Base-by-base conservation (phyloP, 2,797 vertebrate species). In the Knipowitschia caucasica region DNA sequence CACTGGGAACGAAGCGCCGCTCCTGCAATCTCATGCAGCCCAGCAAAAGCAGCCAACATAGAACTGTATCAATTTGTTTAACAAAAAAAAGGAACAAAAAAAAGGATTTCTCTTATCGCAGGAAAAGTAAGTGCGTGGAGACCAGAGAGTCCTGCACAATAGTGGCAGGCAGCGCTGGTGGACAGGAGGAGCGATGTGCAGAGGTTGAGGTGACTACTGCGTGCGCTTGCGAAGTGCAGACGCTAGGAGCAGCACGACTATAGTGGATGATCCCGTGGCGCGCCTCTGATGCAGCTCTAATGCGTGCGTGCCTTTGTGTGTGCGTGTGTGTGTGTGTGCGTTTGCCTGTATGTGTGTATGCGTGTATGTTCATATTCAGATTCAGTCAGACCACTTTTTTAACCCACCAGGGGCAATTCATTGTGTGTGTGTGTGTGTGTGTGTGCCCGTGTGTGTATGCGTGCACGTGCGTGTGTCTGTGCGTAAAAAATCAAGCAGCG, bases 191-290 rank as follows among this genome's bases (percentile, higher is more conserved):
- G 67, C 72, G 75, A 84, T 79, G 61, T 64, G 82, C 80, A 83
- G 86, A 86, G 87, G 87, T 88, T 89, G 87, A 87, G 88, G 89
- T 90, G 88, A 89, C 76, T 79, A 78, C 78, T 80, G 80, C 63
- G n/a, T 88, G 88, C 64, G 84, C 64, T 89, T 85, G 71, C 86
- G 50, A 76, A 64, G 69, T 71, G 74, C 67, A 42, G 71, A 81
- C 89, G 84, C 86, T 89, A 81, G 90, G 87, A 87, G 89, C 86
- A 87, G 86, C 85, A 88, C 57, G 33, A 60, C 70, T 62, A 40
- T 70, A n/a, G 71, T 62, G 64, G 56, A 49, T 59, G 64, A 36
- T 73, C 65, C 52, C 62, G 62, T 73, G 53, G 24, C 61, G 58
- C 63, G 63, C 54, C 81, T 25, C 59, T 76, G 80, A 80, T 83